Conservation (phyloP, 2,888 invertebrate species). For the Tenthredo mesomela region DNA sequence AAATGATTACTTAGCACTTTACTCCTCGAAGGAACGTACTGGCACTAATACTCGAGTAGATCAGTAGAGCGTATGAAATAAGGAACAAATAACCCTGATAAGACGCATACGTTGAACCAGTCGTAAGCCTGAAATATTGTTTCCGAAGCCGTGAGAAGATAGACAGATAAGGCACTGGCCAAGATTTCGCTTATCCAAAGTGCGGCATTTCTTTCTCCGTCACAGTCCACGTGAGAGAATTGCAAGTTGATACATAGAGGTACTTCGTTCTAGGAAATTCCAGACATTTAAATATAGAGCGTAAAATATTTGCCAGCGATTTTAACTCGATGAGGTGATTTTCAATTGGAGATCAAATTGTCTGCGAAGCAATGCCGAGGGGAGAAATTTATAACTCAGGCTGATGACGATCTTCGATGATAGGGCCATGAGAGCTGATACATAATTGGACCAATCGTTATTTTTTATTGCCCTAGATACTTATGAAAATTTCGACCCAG, state of each 20-base stretch:
- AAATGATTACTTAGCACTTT: not conserved
- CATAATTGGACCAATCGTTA: constrained; percentile 1
- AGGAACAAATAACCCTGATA: not conserved
- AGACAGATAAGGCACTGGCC: not conserved
- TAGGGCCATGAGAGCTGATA: not conserved
- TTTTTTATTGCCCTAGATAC: constrained; percentile 60
- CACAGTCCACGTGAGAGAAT: not conserved
- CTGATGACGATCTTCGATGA: not conserved
- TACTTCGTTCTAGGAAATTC: not conserved
- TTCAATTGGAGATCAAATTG: not conserved
- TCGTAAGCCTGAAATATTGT: not conserved
- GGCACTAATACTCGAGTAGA: not conserved
- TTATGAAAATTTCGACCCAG: constrained; percentile 66
- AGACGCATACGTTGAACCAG: not conserved
- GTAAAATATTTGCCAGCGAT: not conserved
- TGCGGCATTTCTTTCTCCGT: not conserved
- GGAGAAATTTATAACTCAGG: not conserved
- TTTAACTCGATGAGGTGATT: not conserved
- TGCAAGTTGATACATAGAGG: not conserved
- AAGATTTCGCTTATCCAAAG: not conserved
- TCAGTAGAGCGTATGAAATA: not conserved
- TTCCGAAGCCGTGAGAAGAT: not conserved
- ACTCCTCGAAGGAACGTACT: not conserved
- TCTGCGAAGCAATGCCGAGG: not conserved
- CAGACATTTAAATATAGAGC: not conserved